Conservation (phyloP, 2,113 vertebrate species). For the Rousettus leschenaultii region DNA sequence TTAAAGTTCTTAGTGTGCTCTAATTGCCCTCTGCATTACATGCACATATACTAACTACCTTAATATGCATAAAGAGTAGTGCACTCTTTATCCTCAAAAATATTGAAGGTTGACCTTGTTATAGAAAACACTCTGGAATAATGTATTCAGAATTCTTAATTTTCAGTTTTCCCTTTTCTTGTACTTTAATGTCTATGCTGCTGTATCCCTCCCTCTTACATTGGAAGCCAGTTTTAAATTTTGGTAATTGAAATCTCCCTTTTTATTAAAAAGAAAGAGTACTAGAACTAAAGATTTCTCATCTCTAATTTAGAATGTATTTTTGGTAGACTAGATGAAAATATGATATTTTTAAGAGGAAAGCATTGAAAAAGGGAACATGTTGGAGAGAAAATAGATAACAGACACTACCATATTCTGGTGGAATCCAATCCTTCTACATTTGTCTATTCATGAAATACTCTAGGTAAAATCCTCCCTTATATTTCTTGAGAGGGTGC, state of each 20-base stretch:
- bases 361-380: background rate
- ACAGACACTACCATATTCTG: background rate
- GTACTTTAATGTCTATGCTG: background rate
- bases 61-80: background rate
- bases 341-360: background rate
- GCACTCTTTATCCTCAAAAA: background rate
- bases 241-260: background rate
- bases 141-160: background rate
- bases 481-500: background rate
- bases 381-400: background rate
- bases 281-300: background rate
- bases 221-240: background rate
- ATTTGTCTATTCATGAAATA: background rate
- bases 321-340: background rate
- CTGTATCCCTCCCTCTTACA: background rate
- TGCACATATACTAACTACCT: background rate
- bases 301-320: background rate
- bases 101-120: background rate
- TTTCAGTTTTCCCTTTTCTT: background rate
- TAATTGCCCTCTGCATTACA: background rate
- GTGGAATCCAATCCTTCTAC: background rate
- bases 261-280: background rate
- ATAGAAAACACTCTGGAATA: background rate
- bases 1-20: background rate
- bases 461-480: background rate